These are phyloP conservation scores for Cyprinodon diabolis DNA, from an alignment of 2,797 vertebrate species.

Conservation along the genomic window DNA sequence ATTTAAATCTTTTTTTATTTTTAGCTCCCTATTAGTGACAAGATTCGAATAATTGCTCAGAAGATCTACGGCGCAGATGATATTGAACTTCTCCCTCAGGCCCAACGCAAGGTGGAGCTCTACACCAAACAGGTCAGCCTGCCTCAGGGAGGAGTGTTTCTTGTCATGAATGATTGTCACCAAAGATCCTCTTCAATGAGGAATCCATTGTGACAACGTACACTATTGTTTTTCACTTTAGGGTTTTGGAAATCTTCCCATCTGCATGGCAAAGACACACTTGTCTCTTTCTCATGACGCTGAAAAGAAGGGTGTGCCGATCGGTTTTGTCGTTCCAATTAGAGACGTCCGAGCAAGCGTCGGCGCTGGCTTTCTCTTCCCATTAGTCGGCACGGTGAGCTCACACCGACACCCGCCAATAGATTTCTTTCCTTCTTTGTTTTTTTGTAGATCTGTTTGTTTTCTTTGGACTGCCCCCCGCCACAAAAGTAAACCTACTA, in stretches of 20 bases:
- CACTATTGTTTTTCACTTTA: constrained; percentile 50
- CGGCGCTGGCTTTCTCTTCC: constrained; percentile 94
- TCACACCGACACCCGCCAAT: not conserved
- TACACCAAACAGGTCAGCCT: constrained; percentile 93
- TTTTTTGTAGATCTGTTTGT: not conserved
- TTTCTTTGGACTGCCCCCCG: too few species aligned
- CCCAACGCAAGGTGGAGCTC: constrained; percentile 89
- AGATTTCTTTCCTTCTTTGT: not conserved
- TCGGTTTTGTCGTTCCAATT: constrained; percentile 91
- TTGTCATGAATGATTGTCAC: not conserved
- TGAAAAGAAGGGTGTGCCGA: constrained; percentile 94
- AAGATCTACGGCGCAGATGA: constrained; percentile 95
- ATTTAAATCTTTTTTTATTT: not conserved
- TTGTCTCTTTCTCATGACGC: constrained; percentile 95
- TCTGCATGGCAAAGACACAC: constrained; percentile 99
- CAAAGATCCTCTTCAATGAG: not conserved
- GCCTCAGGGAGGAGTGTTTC: not conserved
- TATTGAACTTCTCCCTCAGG: constrained; percentile 93
- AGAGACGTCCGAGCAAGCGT: constrained; percentile 95
- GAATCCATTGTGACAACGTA: not conserved
- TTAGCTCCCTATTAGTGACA: constrained; percentile 90
- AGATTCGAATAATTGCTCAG: constrained; percentile 94
- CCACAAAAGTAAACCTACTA: not conserved
- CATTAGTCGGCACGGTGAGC: constrained; percentile 93
- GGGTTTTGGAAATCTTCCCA: constrained; percentile 93